Percentiles rank a stretch among this genome's conserved stretches.
phyloP scores from a whole-genome alignment of 2,888 invertebrate species.

The Melinopterus prodromus region DNA sequence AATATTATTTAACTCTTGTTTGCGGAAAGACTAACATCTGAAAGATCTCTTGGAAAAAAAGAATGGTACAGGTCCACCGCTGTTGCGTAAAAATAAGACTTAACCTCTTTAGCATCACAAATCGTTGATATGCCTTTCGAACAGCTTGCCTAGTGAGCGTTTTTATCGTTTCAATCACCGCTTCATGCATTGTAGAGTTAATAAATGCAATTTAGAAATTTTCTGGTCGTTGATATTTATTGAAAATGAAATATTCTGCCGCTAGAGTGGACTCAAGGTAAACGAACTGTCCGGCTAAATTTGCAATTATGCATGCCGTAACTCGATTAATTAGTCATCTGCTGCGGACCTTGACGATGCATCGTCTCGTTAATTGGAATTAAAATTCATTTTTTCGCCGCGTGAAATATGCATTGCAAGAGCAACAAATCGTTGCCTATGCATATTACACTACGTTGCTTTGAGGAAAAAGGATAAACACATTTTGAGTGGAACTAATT shows the following conservation, averaged over 20 bases:
- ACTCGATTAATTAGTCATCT: conserved; percentile 4
- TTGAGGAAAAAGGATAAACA: no score
- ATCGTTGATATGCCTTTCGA: not conserved
- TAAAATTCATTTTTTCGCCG: not conserved
- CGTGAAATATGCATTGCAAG: not conserved
- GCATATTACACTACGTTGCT: no score
- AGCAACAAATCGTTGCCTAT: no score
- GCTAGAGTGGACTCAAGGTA: not conserved
- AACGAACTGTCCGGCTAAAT: not conserved
- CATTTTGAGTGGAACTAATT: no score
- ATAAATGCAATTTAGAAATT: not conserved
- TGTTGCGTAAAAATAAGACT: no score
- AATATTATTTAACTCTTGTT: no score
- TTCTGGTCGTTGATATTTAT: not conserved
- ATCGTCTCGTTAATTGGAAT: not conserved
- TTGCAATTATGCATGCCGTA: not conserved
- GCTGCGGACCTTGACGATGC: not conserved
- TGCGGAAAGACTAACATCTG: no score
- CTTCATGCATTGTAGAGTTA: not conserved
- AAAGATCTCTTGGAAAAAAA: no score
- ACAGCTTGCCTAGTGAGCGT: no score
- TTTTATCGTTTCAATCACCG: not conserved
- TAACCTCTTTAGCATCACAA: not conserved
- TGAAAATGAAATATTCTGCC: not conserved
- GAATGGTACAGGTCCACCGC: no score